A percentile compares a stretch with the other conserved stretches of the same genome.
Evolutionary conservation across 2,113 vertebrate genomes (phyloP).

Genomic region (Mesocricetus auratus): DNA sequence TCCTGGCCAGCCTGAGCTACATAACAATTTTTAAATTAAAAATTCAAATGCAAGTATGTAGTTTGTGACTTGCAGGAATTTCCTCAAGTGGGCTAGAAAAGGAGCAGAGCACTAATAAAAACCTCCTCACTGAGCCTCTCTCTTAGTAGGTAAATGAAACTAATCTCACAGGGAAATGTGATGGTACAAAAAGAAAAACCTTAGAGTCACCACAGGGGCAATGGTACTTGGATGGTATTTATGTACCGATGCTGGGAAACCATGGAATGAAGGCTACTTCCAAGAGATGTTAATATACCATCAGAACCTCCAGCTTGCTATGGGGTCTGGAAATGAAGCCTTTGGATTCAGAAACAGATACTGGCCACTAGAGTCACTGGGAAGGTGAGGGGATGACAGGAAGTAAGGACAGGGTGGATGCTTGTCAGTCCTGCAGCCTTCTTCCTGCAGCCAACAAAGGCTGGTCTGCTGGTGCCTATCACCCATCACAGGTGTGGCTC

Average conservation of each 20-base stretch:
- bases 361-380: background rate
- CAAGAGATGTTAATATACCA: background rate
- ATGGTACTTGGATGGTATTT: background rate
- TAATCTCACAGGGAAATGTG: background rate
- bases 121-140: background rate
- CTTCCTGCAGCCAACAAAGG: background rate
- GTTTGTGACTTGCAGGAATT: background rate
- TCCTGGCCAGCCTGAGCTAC: background rate
- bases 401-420: background rate
- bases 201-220: background rate
- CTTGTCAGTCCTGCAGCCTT: background rate
- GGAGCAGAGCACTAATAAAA: background rate
- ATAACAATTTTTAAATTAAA: background rate
- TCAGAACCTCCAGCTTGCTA: background rate
- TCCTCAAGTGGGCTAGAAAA: background rate
- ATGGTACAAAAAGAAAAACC: background rate
- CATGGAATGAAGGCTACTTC: background rate
- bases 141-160: background rate
- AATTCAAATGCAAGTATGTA: background rate
- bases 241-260: background rate
- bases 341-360: background rate
- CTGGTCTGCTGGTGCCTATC: background rate
- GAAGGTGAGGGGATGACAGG: background rate
- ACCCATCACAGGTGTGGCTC: accelerated
- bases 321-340: background rate